These are phyloP conservation scores for Glaucomys volans DNA, from an alignment of 2,113 vertebrate species.

Conservation along the genomic window DNA sequence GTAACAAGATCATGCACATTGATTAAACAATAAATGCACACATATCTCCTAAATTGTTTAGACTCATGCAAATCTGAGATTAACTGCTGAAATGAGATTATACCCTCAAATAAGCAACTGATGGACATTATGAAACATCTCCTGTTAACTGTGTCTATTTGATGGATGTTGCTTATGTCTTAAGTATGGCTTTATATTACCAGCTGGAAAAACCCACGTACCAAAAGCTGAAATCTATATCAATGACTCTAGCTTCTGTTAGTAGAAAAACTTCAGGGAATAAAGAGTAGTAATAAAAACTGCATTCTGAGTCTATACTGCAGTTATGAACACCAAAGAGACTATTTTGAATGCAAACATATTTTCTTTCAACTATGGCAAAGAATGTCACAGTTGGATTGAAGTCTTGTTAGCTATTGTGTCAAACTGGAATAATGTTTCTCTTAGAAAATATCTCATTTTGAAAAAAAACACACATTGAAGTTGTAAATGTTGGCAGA, in stretches of 20 bases:
- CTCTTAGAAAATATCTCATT: slow-evolving; percentile 65
- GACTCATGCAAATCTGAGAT: background rate
- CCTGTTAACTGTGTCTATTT: background rate
- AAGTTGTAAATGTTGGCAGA: slow-evolving; percentile 71
- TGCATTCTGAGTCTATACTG: background rate
- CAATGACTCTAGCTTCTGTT: background rate
- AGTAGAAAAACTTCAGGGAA: slow-evolving; percentile 1
- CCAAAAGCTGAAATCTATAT: slow-evolving; percentile 31
- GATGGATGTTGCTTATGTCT: background rate
- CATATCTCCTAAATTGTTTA: background rate
- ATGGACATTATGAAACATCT: background rate
- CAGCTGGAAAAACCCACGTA: background rate
- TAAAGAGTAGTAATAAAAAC: slow-evolving; percentile 54
- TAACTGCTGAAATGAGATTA: background rate
- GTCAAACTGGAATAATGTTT: slow-evolving; percentile 69
- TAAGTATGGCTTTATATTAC: background rate
- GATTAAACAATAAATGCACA: slow-evolving; percentile 37
- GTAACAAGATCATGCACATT: background rate
- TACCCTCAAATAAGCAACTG: background rate
- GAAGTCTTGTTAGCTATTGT: slow-evolving; percentile 65
- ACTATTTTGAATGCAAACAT: slow-evolving; percentile 65
- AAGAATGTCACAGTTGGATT: slow-evolving; percentile 59
- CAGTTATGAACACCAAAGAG: slow-evolving; percentile 58
- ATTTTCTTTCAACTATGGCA: slow-evolving; percentile 54
- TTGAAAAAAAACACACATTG: slow-evolving; percentile 66